Percentiles rank a stretch among this genome's conserved stretches.
Conservation (phyloP, 1,140 invertebrate genomes). For the Neodiprion pinetum region DNA sequence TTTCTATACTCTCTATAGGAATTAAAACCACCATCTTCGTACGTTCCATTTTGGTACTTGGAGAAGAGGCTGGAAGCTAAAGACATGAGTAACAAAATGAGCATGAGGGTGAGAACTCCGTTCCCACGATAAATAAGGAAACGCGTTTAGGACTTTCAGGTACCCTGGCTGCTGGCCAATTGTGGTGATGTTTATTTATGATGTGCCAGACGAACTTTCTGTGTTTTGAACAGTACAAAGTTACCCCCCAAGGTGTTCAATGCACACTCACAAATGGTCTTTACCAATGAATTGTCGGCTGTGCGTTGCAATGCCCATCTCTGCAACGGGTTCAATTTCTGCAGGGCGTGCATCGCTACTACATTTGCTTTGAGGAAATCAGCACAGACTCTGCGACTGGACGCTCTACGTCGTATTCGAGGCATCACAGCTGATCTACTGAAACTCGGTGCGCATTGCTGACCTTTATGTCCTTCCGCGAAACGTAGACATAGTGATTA, state of each 20-base stretch:
- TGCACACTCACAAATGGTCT: not conserved
- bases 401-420: slow-evolving; percentile 15
- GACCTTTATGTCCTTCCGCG: too few relatives aligned
- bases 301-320: slow-evolving; percentile 15
- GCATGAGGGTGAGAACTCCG: slow-evolving; percentile 22
- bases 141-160: slow-evolving; percentile 5
- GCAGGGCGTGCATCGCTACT: not conserved
- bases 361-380: slow-evolving; percentile 21
- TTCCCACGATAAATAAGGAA: slow-evolving; percentile 18
- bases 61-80: not conserved
- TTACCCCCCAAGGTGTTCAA: slow-evolving; percentile 28
- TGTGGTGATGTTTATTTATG: slow-evolving; percentile 10
- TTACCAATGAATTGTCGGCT: slow-evolving; percentile 33
- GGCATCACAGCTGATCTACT: slow-evolving; percentile 17
- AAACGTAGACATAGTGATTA: not conserved
- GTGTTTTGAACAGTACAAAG: not conserved
- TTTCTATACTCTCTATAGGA: too few relatives aligned
- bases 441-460: not conserved
- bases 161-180: not conserved
- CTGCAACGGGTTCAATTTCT: too few relatives aligned
- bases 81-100: slow-evolving; percentile 21
- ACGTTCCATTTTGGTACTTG: too few relatives aligned
- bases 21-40: too few relatives aligned
- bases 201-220: slow-evolving; percentile 11
- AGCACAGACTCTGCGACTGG: not conserved